These are phyloP conservation scores for Chiroxiphia lanceolata DNA, from an alignment of 2,797 vertebrate species.

Conservation along the genomic window DNA sequence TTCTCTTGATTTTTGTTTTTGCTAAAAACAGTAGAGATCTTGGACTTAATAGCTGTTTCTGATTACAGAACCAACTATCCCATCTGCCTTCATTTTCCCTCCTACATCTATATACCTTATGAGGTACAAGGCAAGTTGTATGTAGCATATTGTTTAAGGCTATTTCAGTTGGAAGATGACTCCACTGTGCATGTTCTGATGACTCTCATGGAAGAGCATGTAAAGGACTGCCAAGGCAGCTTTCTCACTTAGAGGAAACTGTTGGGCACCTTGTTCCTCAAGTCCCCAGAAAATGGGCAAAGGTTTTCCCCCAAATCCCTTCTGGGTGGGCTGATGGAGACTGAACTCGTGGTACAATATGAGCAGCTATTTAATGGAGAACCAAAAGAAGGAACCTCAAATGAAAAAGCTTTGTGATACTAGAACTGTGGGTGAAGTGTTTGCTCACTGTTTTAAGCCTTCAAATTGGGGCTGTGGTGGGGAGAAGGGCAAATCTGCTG, in stretches of 20 bases:
- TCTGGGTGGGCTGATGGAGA: neutral
- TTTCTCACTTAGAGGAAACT: neutral
- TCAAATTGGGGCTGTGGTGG: neutral
- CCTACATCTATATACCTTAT: neutral
- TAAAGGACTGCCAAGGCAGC: neutral
- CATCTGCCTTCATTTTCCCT: constrained; percentile 56
- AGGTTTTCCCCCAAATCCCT: neutral
- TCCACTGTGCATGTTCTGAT: neutral
- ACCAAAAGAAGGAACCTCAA: neutral
- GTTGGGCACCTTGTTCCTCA: neutral
- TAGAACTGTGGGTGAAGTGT: neutral
- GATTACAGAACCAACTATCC: constrained; percentile 29
- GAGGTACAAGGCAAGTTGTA: neutral
- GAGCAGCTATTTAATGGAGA: neutral
- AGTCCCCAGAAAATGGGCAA: neutral
- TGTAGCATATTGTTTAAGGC: neutral
- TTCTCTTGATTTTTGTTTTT: constrained; percentile 26
- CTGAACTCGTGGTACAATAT: neutral
- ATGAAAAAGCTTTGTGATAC: neutral
- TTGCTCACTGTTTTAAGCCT: neutral
- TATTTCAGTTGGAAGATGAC: neutral
- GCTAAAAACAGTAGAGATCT: constrained; percentile 45
- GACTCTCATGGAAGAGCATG: neutral
- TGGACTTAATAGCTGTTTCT: constrained; percentile 38
- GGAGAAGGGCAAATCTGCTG: neutral